Conservation (phyloP, 2,888 invertebrate species). For the Thelaira solivaga region DNA sequence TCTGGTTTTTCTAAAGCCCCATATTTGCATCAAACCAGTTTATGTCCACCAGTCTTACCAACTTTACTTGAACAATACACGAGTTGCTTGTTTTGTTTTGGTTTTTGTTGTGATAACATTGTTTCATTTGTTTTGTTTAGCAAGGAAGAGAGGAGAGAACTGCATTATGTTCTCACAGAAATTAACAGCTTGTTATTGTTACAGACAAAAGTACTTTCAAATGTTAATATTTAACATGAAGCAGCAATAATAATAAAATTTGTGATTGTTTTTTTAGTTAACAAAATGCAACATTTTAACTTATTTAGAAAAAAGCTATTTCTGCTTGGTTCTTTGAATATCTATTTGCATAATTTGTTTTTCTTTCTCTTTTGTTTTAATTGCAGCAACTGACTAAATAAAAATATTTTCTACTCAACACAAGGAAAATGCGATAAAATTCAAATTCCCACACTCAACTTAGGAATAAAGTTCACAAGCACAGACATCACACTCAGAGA, state of each 20-base stretch:
- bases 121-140: conserved; percentile 14
- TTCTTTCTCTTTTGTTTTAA: conserved; percentile 18
- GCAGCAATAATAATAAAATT: too few species aligned
- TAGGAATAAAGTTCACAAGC: conserved; percentile 8
- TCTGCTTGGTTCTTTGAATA: neutral
- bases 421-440: conserved; percentile 38
- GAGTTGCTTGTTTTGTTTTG: conserved; percentile 31
- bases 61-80: conserved; percentile 58
- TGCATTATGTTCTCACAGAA: conserved; percentile 11
- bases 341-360: conserved; percentile 27
- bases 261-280: too few species aligned
- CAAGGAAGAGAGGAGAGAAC: neutral
- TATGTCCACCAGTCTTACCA: conserved; percentile 70
- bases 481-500: too few species aligned
- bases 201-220: neutral
- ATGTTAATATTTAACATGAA: neutral
- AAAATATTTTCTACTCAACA: conserved; percentile 16
- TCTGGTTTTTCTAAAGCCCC: conserved; percentile 24
- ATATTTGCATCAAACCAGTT: conserved; percentile 67
- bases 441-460: conserved; percentile 8
- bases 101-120: conserved; percentile 3
- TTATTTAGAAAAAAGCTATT: too few species aligned
- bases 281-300: too few species aligned
- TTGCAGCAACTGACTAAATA: too few species aligned
- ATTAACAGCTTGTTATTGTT: conserved; percentile 22